Percentiles rank a stretch among this genome's conserved stretches.
These are phyloP conservation scores for Rhamnusium bicolor DNA, from an alignment of 2,888 invertebrate species.

Conservation along the genomic window DNA sequence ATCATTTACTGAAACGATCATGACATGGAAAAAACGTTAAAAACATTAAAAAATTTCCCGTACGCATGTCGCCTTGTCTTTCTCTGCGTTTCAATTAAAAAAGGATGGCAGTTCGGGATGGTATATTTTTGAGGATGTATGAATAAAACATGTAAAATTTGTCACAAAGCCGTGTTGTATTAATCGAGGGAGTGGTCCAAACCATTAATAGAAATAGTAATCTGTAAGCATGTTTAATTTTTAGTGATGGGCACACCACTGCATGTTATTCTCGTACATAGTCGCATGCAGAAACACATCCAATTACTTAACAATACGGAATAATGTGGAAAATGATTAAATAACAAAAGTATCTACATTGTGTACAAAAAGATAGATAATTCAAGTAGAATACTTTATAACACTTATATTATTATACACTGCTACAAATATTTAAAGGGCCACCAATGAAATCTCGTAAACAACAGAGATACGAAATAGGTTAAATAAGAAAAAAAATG, in stretches of 20 bases:
- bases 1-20: slow-evolving; percentile 52
- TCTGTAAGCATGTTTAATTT: slow-evolving; percentile 58
- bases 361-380: not conserved
- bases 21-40: slow-evolving; percentile 31
- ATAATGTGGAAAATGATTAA: slow-evolving; percentile 29
- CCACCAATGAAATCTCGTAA: too few species aligned
- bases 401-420: too few species aligned
- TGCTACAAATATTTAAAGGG: too few species aligned
- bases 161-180: slow-evolving; percentile 57
- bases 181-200: slow-evolving; percentile 58
- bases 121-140: slow-evolving; percentile 32
- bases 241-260: slow-evolving; percentile 50
- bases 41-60: not conserved
- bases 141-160: slow-evolving; percentile 59
- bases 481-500: too few species aligned
- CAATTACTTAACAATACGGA: slow-evolving; percentile 40
- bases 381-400: not conserved
- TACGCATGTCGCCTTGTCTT: not conserved
- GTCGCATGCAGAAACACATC: slow-evolving; percentile 35
- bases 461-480: too few species aligned
- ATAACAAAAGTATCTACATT: not conserved
- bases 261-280: not conserved
- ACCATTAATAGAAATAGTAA: slow-evolving; percentile 58
- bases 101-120: not conserved
- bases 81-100: not conserved